phyloP scores from a whole-genome alignment of 2,888 invertebrate species.

The Lithophane leautieri region DNA sequence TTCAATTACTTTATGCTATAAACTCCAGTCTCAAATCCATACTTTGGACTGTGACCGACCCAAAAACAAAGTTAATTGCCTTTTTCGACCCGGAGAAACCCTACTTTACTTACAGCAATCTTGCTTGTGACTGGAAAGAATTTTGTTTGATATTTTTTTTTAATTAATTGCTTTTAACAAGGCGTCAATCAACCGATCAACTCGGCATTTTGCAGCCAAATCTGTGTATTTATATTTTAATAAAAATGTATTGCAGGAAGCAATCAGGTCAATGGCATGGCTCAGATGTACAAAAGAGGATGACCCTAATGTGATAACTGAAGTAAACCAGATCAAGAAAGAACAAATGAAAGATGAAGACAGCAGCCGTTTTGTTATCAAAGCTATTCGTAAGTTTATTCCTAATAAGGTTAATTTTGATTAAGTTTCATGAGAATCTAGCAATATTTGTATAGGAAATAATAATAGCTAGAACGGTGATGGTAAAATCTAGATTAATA shows the following conservation, averaged over 20 bases:
- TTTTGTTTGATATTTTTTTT: not conserved
- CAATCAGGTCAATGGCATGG: slow-evolving; percentile 81
- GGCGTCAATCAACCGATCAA: not conserved
- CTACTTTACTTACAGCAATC: too few species aligned
- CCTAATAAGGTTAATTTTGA: not conserved
- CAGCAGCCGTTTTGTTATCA: slow-evolving; percentile 77
- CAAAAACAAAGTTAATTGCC: not conserved
- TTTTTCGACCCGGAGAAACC: not conserved
- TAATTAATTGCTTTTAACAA: not conserved
- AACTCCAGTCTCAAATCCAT: not conserved
- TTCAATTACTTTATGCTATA: not conserved
- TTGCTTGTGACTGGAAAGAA: not conserved
- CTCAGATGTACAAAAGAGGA: slow-evolving; percentile 79
- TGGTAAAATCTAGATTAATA: not conserved
- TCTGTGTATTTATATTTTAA: not conserved
- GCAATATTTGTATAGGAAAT: not conserved
- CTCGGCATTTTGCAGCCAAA: too few species aligned
- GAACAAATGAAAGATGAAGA: slow-evolving; percentile 81
- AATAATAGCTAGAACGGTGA: not conserved
- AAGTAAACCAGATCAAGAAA: slow-evolving; percentile 76
- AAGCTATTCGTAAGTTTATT: slow-evolving; percentile 79
- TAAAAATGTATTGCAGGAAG: slow-evolving; percentile 74
- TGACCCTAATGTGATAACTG: slow-evolving; percentile 73
- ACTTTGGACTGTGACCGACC: not conserved
- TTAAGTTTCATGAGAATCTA: too few species aligned